Percentiles rank a stretch among this genome's conserved stretches.
These are phyloP conservation scores for Calameuta pallipes DNA, from an alignment of 2,888 invertebrate genomes.

Conservation along the genomic window DNA sequence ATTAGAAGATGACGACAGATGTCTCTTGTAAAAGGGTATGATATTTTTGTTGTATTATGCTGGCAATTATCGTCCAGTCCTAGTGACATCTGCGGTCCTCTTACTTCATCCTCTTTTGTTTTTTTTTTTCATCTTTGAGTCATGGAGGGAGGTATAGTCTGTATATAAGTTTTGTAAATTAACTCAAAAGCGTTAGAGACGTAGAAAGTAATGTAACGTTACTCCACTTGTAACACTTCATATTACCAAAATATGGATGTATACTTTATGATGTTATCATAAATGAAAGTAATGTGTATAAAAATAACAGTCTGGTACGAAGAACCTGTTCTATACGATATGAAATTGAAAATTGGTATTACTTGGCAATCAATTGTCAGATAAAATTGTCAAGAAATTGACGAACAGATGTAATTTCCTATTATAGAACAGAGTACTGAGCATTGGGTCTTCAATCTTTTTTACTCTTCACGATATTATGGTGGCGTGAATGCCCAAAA, in stretches of 20 bases:
- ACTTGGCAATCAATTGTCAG: constrained; percentile 12
- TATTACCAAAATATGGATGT: constrained; percentile 36
- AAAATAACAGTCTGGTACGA: neutral
- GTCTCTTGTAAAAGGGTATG: too few relatives aligned
- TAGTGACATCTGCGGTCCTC: too few relatives aligned
- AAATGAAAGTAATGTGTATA: constrained; percentile 28
- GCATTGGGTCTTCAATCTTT: too few relatives aligned
- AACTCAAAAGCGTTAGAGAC: constrained; percentile 33
- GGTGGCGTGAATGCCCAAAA: neutral
- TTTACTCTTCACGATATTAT: too few relatives aligned
- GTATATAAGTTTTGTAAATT: constrained; percentile 60
- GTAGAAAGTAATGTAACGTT: constrained; percentile 25
- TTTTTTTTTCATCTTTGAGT: too few relatives aligned
- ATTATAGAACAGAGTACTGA: too few relatives aligned
- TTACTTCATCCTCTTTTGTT: too few relatives aligned
- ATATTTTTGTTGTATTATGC: too few relatives aligned
- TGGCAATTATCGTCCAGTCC: too few relatives aligned
- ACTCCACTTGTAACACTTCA: constrained; percentile 29
- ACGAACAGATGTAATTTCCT: too few relatives aligned
- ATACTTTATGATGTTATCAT: constrained; percentile 31
- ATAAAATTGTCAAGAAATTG: too few relatives aligned
- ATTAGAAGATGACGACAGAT: too few relatives aligned
- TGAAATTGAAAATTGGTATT: constrained; percentile 14
- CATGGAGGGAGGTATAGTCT: constrained; percentile 25
- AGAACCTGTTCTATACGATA: constrained; percentile 9